Percentiles rank a stretch among this genome's conserved stretches.
These are phyloP conservation scores for Ptyas mucosa DNA, from an alignment of 2,113 vertebrate genomes.

Conservation along the genomic window DNA sequence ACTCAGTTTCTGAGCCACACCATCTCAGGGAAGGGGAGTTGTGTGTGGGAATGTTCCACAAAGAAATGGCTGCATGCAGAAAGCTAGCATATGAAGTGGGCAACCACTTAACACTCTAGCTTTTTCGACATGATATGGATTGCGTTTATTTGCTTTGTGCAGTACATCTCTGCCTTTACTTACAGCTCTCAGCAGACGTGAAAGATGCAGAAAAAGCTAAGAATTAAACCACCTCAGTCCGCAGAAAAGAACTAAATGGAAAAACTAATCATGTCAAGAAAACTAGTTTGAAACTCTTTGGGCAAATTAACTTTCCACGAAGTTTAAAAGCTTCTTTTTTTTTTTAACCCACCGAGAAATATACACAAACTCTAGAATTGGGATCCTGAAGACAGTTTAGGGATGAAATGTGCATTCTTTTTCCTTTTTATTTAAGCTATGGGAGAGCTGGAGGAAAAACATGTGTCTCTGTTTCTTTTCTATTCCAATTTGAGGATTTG, in stretches of 20 bases:
- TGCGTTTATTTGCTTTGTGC: fast-evolving
- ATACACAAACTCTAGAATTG: background rate
- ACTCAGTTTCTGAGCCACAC: background rate
- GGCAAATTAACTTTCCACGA: background rate
- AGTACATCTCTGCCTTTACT: background rate
- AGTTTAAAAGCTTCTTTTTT: too few relatives aligned
- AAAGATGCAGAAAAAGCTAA: background rate
- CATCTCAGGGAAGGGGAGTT: background rate
- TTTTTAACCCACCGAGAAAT: background rate
- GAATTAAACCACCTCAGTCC: background rate
- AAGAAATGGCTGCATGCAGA: background rate
- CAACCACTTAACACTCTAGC: background rate
- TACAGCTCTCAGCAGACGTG: background rate
- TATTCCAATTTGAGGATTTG: background rate
- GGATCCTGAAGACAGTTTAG: background rate
- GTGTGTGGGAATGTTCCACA: background rate
- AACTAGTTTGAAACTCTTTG: background rate
- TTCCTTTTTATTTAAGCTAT: background rate
- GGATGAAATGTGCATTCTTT: background rate
- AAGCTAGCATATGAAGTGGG: background rate
- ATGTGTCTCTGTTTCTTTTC: background rate
- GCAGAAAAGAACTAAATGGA: background rate
- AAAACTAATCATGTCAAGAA: background rate
- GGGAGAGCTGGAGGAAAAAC: background rate
- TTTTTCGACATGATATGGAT: background rate